phyloP scores from a whole-genome alignment of 1,140 invertebrate species.

The Neocloeon triangulifer region DNA sequence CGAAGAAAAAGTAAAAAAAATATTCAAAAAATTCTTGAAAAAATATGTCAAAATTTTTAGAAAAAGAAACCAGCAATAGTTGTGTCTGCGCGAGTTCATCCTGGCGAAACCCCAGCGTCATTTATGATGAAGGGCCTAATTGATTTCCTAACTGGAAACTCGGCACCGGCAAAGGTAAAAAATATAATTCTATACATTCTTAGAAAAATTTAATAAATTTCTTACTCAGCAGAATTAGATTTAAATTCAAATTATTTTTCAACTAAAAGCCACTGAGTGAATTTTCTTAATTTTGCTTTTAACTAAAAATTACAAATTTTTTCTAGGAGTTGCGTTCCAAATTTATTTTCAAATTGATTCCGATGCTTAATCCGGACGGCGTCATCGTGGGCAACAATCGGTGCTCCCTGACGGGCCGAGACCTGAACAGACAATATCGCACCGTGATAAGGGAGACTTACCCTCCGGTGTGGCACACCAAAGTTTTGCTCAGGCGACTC shows the following conservation, averaged over 20 bases:
- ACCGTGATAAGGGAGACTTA: conserved; percentile 72
- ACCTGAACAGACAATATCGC: conserved; percentile 71
- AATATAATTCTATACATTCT: background rate
- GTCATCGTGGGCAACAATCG: conserved; percentile 85
- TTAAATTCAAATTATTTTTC: too few species aligned
- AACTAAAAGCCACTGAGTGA: too few species aligned
- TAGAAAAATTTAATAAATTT: too few species aligned
- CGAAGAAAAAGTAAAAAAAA: conserved; percentile 9
- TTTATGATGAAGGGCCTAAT: conserved; percentile 95
- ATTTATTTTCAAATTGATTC: conserved; percentile 89
- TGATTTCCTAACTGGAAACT: conserved; percentile 70
- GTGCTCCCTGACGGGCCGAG: conserved; percentile 68
- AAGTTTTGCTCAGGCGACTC: conserved; percentile 61
- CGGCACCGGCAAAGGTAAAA: conserved; percentile 36
- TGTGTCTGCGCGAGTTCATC: conserved; percentile 77
- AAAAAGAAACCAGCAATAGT: conserved; percentile 64
- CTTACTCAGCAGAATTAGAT: too few species aligned
- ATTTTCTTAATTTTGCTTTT: too few species aligned
- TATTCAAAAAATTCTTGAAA: background rate
- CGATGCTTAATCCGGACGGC: conserved; percentile 90
- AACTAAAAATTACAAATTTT: background rate
- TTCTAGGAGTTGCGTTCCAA: conserved; percentile 58
- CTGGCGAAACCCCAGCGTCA: conserved; percentile 84
- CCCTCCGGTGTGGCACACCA: conserved; percentile 86
- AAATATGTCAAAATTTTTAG: background rate